Conservation (phyloP, 2,888 invertebrate genomes). For the Acrocyrtus sp. region DNA sequence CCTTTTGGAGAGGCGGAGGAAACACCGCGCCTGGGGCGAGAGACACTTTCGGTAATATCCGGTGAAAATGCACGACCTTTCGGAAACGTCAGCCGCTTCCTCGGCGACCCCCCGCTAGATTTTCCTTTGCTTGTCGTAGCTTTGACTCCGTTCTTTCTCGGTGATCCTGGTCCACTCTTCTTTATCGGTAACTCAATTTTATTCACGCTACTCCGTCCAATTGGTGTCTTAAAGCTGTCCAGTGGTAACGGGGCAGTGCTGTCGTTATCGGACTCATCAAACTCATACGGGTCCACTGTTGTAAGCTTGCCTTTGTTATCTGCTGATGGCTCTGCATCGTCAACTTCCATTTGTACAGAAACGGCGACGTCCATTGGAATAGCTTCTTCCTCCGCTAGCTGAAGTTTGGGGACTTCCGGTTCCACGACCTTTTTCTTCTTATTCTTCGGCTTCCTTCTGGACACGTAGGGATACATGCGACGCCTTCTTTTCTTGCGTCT, state of each 20-base stretch:
- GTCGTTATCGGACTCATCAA: conserved; percentile 36
- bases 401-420: neutral
- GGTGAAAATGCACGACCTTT: conserved; percentile 49
- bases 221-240: conserved; percentile 14
- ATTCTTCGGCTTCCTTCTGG: conserved; percentile 22
- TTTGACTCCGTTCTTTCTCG: neutral
- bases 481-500: conserved; percentile 38
- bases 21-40: no score
- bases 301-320: no score
- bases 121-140: no score
- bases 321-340: no score
- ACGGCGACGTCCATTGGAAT: neutral
- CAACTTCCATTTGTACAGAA: neutral
- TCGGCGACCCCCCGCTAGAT: conserved; percentile 27
- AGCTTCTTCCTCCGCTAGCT: conserved; percentile 2
- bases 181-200: conserved; percentile 8
- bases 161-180: no score
- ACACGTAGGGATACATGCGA: conserved; percentile 38
- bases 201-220: conserved; percentile 7
- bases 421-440: conserved; percentile 24
- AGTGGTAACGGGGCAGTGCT: neutral
- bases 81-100: conserved; percentile 33
- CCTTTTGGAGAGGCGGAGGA: no score
- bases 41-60: conserved; percentile 47
- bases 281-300: conserved; percentile 36